Conservation (phyloP, 2,113 vertebrate genomes). For the Hemicordylus capensis region DNA sequence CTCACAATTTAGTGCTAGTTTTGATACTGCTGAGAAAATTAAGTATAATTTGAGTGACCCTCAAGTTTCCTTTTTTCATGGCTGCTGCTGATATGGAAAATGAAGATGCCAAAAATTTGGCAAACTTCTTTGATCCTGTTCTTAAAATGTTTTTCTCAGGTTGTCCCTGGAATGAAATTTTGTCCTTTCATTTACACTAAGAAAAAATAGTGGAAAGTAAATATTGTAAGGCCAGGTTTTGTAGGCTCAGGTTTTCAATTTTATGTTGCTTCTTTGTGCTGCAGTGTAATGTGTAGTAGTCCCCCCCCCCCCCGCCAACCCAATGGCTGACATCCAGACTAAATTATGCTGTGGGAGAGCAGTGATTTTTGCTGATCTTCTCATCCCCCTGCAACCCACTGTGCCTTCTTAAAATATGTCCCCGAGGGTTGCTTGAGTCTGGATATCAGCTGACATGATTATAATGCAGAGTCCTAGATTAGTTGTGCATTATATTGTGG, state of each 20-base stretch:
- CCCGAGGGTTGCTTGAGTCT: no score
- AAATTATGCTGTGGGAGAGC: no score
- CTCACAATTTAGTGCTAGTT: not conserved
- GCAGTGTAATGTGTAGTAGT: not conserved
- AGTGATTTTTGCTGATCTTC: no score
- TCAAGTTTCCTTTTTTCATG: not conserved
- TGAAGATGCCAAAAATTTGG: not conserved
- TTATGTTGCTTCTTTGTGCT: not conserved
- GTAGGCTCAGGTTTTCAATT: not conserved
- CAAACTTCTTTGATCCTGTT: not conserved
- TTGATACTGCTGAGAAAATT: not conserved
- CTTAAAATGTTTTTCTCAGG: not conserved
- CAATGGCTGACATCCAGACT: no score
- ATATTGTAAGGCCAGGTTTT: not conserved
- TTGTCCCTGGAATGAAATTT: not conserved
- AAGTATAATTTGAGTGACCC: not conserved
- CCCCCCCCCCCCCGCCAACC: no score
- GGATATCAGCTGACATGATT: no score
- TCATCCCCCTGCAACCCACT: no score
- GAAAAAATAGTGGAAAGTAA: not conserved
- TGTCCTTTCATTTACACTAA: constrained; percentile 2
- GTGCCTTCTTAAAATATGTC: no score
- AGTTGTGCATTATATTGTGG: not conserved
- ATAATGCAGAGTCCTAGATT: not conserved
- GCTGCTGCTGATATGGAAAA: not conserved